Evolutionary conservation across 2,888 invertebrate genomes (phyloP), one percentile per base, ranked within the genome.

Genomic region (Eudemis profundana): DNA sequence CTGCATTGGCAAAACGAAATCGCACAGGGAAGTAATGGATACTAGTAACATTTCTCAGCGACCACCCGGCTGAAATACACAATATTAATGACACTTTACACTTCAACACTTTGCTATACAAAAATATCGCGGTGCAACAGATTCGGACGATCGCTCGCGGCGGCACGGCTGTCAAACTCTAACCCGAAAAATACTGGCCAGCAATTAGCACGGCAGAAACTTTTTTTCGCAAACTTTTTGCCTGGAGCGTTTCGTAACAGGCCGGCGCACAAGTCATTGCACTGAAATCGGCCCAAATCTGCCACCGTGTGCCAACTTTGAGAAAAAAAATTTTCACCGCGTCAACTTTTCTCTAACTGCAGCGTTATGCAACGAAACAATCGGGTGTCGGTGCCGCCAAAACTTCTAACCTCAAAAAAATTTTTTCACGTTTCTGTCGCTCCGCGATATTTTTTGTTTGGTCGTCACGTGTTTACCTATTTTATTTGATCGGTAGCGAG

Each of bases 1-100:
- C 82, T 81, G 82, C 88, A 87, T 88, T 81, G 77, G 79, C 80
- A 82, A 85, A 85, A 79, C 81, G 82, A 83, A 84, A 87, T 86
- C 83, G 83, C 87, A 89, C 81, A 81, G 83, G 88, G 86, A 87
- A 89, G 88, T 87, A 89, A 89, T 83, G 72, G 84, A 88, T 86
- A 87, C 85, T 77, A 79, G 79, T 78, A 79, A 79, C 81, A 86
- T 86, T 87, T 87, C 89, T 77, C 81, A 80, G 70, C 74, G 78
- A 80, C 78, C 75, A 82, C 84, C 84, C 83, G 86, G 81, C 86
- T 89, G 85, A 86, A 89, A 83, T 84, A 74, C 85, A 78, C 79
- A 73, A 49, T 64, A 73, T 78, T 74, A 72, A 72, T 77, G 69
- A 72, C 74, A 78, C 77, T 78, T 72, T 66, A 60, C 72, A 72